These are phyloP conservation scores for Lottia scabra DNA, from an alignment of 2,888 invertebrate genomes.

Conservation along the genomic window DNA sequence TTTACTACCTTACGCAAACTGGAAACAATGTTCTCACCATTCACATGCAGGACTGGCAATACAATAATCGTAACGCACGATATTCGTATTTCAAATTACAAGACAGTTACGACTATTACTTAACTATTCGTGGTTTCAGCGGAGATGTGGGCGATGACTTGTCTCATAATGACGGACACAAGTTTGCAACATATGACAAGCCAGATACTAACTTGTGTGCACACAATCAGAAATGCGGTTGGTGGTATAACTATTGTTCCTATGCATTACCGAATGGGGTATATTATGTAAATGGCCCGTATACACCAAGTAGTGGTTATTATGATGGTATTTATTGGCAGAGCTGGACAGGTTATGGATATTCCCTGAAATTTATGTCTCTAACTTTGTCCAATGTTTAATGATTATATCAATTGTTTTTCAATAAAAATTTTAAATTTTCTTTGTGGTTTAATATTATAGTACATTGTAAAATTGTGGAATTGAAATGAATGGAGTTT, in stretches of 20 bases:
- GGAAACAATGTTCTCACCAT: constrained; percentile 48
- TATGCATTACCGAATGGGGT: constrained; percentile 50
- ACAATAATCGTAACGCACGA: constrained; percentile 27
- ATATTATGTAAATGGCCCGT: constrained; percentile 51
- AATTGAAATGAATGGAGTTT: too few relatives aligned
- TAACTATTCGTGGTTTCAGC: constrained; percentile 35
- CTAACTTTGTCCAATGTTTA: constrained; percentile 37
- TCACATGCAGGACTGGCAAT: constrained; percentile 49
- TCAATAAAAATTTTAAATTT: too few relatives aligned
- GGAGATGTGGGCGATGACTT: constrained; percentile 49
- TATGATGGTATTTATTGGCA: constrained; percentile 60
- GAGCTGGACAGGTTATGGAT: constrained; percentile 52
- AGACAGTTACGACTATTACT: constrained; percentile 26
- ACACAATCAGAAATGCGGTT: constrained; percentile 47
- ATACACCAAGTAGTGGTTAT: constrained; percentile 39
- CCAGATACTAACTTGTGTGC: constrained; percentile 49
- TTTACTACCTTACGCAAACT: constrained; percentile 42
- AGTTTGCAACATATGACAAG: constrained; percentile 47
- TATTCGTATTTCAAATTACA: constrained; percentile 44
- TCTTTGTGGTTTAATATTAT: too few relatives aligned
- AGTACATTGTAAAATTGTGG: too few relatives aligned
- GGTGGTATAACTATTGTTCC: constrained; percentile 62
- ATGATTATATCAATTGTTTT: too few relatives aligned
- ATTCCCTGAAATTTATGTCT: constrained; percentile 52
- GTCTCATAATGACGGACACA: constrained; percentile 42